phyloP scores from a whole-genome alignment of 2,797 vertebrate genomes.

The Gobionotothen gibberifrons region DNA sequence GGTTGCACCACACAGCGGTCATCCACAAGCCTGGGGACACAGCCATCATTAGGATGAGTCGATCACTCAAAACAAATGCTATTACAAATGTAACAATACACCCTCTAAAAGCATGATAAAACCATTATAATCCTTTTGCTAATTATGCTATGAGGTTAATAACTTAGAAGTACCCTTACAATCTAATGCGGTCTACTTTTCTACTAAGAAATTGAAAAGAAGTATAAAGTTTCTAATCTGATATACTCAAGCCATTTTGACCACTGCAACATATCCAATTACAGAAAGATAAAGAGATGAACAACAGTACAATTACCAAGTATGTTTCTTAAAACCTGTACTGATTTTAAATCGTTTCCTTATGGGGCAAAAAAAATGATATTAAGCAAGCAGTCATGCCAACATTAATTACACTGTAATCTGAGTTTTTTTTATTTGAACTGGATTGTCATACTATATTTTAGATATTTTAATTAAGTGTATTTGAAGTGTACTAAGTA shows the following conservation, averaged over 20 bases:
- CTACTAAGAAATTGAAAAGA: not conserved
- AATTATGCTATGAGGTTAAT: no score
- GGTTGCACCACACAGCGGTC: slow-evolving; percentile 98
- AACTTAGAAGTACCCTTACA: no score
- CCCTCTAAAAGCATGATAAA: not conserved
- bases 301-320: not conserved
- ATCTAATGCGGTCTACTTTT: not conserved
- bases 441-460: no score
- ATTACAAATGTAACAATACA: not conserved
- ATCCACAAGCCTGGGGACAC: slow-evolving; percentile 92
- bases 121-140: no score
- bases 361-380: no score
- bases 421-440: no score
- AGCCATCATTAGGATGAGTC: slow-evolving; percentile 24
- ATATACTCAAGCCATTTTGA: not conserved
- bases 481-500: no score
- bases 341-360: no score
- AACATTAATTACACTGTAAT: no score
- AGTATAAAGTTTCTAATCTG: not conserved
- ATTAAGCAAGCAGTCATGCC: no score
- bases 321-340: no score
- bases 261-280: not conserved
- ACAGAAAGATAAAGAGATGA: not conserved
- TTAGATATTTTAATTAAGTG: no score
- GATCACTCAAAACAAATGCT: slow-evolving; percentile 3